phyloP scores from a whole-genome alignment of 2,797 vertebrate species.

The Tapera naevia region DNA sequence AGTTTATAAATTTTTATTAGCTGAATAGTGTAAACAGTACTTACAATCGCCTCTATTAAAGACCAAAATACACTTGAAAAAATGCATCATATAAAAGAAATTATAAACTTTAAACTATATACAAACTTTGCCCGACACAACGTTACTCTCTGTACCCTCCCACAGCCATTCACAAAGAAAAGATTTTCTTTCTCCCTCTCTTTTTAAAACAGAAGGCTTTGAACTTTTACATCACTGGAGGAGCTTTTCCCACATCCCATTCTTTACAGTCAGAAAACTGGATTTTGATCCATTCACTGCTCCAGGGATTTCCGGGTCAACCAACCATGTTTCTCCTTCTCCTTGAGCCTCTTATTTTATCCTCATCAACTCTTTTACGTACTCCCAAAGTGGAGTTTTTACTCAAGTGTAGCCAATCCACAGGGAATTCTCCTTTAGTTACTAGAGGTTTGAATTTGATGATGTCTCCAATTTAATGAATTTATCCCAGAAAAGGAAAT shows the following conservation, averaged over 20 bases:
- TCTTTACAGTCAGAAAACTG: background rate
- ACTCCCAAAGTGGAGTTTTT: background rate
- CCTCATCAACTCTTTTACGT: background rate
- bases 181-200: background rate
- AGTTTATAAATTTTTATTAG: constrained; percentile 74
- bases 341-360: background rate
- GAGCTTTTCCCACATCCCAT: background rate
- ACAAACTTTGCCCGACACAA: constrained; percentile 56
- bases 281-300: background rate
- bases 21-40: constrained; percentile 79
- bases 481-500: background rate
- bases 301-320: background rate
- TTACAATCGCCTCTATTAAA: constrained; percentile 80
- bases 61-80: constrained; percentile 77
- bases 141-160: background rate
- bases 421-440: background rate
- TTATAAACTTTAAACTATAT: constrained; percentile 72
- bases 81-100: constrained; percentile 75
- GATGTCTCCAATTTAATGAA: background rate
- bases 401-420: background rate
- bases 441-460: background rate
- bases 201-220: constrained; percentile 46
- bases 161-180: background rate
- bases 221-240: constrained; percentile 9
- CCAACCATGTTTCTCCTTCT: background rate